A percentile compares a stretch with the other conserved stretches of the same genome.
phyloP scores from a whole-genome alignment of 1,140 invertebrate genomes.

The Nomia melanderi region DNA sequence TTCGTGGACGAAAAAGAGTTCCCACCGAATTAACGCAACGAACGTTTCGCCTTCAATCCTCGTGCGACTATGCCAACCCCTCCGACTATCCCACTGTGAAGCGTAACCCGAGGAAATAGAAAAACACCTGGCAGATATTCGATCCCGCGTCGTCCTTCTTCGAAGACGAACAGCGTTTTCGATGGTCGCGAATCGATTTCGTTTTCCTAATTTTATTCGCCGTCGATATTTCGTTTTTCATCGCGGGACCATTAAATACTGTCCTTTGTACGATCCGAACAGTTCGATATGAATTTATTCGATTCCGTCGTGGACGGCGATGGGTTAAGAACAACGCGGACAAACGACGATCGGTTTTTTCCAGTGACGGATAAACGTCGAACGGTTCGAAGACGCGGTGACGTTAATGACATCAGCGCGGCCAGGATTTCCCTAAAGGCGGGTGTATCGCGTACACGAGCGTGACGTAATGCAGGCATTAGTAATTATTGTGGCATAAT shows the following conservation, averaged over 20 bases:
- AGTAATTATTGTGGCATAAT: slow-evolving; percentile 53
- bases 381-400: background rate
- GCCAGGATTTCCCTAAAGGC: slow-evolving; percentile 42
- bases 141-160: background rate
- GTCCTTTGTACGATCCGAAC: no score
- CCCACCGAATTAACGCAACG: no score
- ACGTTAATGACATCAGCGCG: slow-evolving; percentile 42
- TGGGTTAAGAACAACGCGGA: background rate
- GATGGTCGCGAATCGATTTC: background rate
- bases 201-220: background rate
- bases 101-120: slow-evolving; percentile 15
- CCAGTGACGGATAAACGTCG: background rate
- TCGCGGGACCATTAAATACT: no score
- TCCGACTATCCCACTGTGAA: background rate
- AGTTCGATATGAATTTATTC: no score
- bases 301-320: background rate
- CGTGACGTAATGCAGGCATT: slow-evolving; percentile 49
- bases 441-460: slow-evolving; percentile 21
- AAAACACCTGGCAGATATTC: slow-evolving; percentile 28
- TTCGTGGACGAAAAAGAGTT: no score
- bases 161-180: background rate
- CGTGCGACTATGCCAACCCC: background rate
- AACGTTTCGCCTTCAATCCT: no score
- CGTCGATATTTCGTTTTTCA: background rate
- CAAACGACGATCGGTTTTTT: background rate